Evolutionary conservation across 2,113 vertebrate species (phyloP).

Genomic region (Eupsittula cactorum): DNA sequence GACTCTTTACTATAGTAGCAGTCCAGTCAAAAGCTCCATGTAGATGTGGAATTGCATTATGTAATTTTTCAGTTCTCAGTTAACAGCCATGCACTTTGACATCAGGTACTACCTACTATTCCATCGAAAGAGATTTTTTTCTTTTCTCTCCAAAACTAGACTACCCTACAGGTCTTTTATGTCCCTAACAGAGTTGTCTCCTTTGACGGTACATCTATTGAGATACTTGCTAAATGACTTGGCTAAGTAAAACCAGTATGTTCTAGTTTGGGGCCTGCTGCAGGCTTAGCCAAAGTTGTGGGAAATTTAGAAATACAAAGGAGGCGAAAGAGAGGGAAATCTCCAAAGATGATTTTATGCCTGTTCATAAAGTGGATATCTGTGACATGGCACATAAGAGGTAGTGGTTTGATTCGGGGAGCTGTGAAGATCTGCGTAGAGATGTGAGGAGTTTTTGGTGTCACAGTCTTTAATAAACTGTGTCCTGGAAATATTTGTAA

Average conservation of each 20-base stretch:
- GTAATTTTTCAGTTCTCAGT: background rate
- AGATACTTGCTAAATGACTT: background rate
- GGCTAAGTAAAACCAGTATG: background rate
- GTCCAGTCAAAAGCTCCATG: background rate
- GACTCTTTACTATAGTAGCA: background rate
- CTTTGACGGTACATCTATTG: background rate
- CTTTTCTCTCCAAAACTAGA: background rate
- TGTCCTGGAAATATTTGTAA: background rate
- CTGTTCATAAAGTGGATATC: background rate
- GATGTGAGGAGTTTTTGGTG: background rate
- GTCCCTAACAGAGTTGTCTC: background rate
- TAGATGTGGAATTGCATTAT: background rate
- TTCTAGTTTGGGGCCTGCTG: background rate
- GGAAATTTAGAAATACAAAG: background rate
- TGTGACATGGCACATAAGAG: background rate
- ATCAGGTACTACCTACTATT: background rate
- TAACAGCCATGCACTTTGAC: background rate
- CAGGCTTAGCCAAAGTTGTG: background rate
- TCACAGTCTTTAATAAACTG: background rate
- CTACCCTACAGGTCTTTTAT: background rate
- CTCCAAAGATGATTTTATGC: background rate
- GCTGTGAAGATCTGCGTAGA: background rate
- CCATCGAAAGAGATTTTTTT: background rate
- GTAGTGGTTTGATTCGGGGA: background rate
- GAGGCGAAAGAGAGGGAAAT: background rate